These are phyloP conservation scores for Ashinkailepas kermadecensis DNA, from an alignment of 2,888 invertebrate species.

Conservation along the genomic window DNA sequence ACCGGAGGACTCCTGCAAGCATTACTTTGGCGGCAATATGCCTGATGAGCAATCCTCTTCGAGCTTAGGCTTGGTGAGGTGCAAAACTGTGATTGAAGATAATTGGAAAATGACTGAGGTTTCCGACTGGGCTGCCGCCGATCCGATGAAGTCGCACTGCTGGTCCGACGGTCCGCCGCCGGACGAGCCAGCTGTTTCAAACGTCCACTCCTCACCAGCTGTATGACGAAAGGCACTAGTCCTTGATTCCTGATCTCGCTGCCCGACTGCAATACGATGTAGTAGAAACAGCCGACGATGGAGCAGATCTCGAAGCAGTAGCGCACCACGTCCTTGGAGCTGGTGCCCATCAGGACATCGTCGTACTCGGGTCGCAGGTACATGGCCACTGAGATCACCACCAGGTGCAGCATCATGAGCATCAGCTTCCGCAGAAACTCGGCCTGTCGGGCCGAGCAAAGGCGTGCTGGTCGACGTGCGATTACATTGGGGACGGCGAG, in stretches of 20 bases:
- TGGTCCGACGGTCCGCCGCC: too few relatives aligned
- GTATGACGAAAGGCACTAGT: conserved; percentile 76
- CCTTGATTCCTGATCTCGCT: conserved; percentile 94
- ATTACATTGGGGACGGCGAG: too few relatives aligned
- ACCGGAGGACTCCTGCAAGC: too few relatives aligned
- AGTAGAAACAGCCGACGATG: conserved; percentile 74
- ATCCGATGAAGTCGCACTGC: too few relatives aligned
- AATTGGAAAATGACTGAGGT: too few relatives aligned
- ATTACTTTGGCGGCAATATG: too few relatives aligned
- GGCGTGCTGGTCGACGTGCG: too few relatives aligned
- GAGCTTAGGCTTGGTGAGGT: too few relatives aligned
- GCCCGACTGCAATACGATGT: conserved; percentile 83
- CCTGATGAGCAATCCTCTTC: too few relatives aligned
- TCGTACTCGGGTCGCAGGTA: conserved; percentile 66
- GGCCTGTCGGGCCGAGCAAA: conserved; percentile 49
- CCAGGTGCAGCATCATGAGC: conserved; percentile 76
- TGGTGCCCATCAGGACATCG: conserved; percentile 32
- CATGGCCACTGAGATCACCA: conserved; percentile 79
- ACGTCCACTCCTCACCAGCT: conserved; percentile 58
- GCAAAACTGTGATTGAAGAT: too few relatives aligned
- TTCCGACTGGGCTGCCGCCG: too few relatives aligned
- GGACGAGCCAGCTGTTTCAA: too few relatives aligned
- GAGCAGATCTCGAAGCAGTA: conserved; percentile 77
- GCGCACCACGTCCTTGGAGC: conserved; percentile 47
- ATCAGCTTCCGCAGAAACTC: conserved; percentile 87